Base-by-base conservation (phyloP, 1,140 invertebrate genomes). In the Marisa cornuarietis region DNA sequence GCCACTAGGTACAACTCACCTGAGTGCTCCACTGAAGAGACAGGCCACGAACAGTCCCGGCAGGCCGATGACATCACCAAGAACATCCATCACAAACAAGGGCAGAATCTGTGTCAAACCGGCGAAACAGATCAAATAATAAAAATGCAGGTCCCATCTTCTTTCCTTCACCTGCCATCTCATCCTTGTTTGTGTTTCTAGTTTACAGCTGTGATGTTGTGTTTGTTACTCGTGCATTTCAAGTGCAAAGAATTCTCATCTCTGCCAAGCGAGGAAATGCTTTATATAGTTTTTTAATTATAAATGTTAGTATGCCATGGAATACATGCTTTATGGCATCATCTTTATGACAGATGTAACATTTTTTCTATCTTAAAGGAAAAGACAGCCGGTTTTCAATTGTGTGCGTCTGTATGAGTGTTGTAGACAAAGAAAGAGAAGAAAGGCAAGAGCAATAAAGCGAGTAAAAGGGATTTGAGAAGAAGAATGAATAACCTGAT, bases 1-100 rank as follows among this genome's bases (percentile, higher is more conserved):
- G 31, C 6, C n/a, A 65, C 18, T 74, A 5, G 13, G 49, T 26
- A 8, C 24, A 13, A 66, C 61, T 80, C 89, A 94, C 94, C 94
- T 96, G 2, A 98, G 92, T 0, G 95, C 94, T 3, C 95, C 96
- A 85, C 94, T 95, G 83, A 96, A 96, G 65, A 97, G 94, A 71
- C 96, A 95, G 8, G 96, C 95, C 0, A 97, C 95, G 87, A 98
- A 98, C 80, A 98, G 93, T 14, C 97, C 96, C 0, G 96, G 94
- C 16, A 97, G 88, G 2, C 96, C 96, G 16, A 92, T 93, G 9
- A 94, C 89, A 51, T 93, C 79, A 84, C 95, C 94, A 90, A 97
- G 93, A 14, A 93, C 93, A 80, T 95, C 94, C 91, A 97, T 95
- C 8, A 97, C 95, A 87, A 95, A 97, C 18, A 95, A 90, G 7